Base-by-base conservation (phyloP, 2,113 vertebrate genomes). In the Papio anubis region DNA sequence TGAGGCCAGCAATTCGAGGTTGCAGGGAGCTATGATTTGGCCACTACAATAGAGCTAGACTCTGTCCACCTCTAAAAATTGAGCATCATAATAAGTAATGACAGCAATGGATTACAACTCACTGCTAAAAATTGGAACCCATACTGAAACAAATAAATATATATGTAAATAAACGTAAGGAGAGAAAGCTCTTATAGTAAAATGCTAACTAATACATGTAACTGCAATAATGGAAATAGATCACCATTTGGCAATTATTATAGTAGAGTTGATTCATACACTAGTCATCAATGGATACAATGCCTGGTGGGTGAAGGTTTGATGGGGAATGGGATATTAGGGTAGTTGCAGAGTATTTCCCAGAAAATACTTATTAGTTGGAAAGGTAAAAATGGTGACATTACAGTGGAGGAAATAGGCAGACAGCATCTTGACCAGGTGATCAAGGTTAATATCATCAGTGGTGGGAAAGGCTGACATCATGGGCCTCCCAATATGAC, bases 171-270 rank as follows among this genome's bases (percentile, higher is more conserved):
- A 80, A 95, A 73, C n/a, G 13, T 40, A 88, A 66, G 13, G n/a
- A 64, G 57, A 80, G 55, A 96, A 94, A 96, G 3, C 0, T 72
- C 43, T 90, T 48, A 92, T 1, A n/a, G 43, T 14, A 50, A 38
- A 68, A 87, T 55, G 43, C 32, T 85, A 73, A 68, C 78, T 73
- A 88, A 88, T 61, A 55, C 11, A 81, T 48, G 35, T 27, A 85
- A 90, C 50, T 76, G 45, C n/a, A 97, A 72, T 70, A 84, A 61
- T n/a, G 45, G 16, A 90, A 92, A 12, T 48, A 79, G 52, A 27
- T 70, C 48, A 83, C n/a, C 43, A 43, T 48, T 48, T 72, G 95
- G n/a, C 30, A 88, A 84, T 90, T 70, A 90, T 88, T 93, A 61
- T 0, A 43, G 57, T 50, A 52, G 3, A 80, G 45, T 40, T 79